Conservation (phyloP, 2,797 vertebrate species). For the Hydrophis major region DNA sequence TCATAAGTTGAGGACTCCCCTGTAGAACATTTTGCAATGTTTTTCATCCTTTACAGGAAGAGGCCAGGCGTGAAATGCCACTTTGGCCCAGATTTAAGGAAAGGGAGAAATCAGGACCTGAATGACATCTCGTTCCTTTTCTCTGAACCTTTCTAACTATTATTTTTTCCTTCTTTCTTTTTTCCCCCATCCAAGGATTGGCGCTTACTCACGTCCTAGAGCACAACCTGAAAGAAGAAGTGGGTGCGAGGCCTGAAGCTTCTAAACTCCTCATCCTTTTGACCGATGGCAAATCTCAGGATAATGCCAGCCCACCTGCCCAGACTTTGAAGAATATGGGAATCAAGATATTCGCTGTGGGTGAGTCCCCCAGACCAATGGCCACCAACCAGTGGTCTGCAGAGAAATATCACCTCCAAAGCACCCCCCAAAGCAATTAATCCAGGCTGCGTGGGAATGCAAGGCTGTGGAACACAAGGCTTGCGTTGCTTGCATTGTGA, state of each 20-base stretch:
- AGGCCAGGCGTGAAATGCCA: too few species aligned
- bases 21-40: neutral
- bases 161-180: neutral
- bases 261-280: conserved; percentile 82
- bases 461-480: too few species aligned
- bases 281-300: conserved; percentile 96
- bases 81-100: neutral
- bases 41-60: neutral
- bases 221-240: conserved; percentile 80
- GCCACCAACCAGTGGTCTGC: too few species aligned
- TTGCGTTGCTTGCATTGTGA: too few species aligned
- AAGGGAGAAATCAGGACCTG: neutral
- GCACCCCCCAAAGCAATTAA: too few species aligned
- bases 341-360: conserved; percentile 88
- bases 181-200: conserved; percentile 73
- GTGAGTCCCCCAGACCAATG: conserved; percentile 70
- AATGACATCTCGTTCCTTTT: neutral
- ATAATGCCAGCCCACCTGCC: conserved; percentile 81
- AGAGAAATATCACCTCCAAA: too few species aligned
- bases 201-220: conserved; percentile 87
- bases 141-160: neutral
- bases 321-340: conserved; percentile 79
- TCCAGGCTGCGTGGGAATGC: too few species aligned
- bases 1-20: neutral
- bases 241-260: conserved; percentile 74